Base-by-base conservation (phyloP, 2,888 invertebrate genomes). In the Pemphredon lugubris region DNA sequence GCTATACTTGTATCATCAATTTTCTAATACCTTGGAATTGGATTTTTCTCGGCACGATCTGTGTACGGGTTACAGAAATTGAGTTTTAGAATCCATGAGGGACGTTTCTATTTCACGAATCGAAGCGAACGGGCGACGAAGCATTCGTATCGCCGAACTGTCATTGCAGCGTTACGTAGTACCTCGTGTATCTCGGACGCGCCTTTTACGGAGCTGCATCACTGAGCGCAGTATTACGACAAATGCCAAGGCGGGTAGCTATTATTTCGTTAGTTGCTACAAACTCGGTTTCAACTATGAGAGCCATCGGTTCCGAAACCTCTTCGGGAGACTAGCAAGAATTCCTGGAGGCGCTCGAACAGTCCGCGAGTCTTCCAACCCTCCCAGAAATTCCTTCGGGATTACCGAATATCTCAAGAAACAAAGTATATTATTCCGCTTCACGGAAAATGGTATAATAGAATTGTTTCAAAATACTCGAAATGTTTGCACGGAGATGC, bases 321-420 rank as follows among this genome's bases (percentile, higher is more conserved):
- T 44, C 11, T 53, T 9, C 21, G 21, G 16, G 32, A n/a, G 30
- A 13, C 13, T 34, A 14, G 13, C 11, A 20, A 53, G 34, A 60
- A 60, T 60, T 60, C 53, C 53, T 60, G 60, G 39, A 53, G 51
- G 51, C n/a, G 34, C 9, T 30, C 20, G 18, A 58, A 58, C 47
- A 39, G 13, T 48, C 47, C 20, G 48, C 37, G 37, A n/a, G 26
- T 48, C 18, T 59, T 30, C 16, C 18, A 26, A 4, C 9, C 26
- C n/a, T n/a, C n/a, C 20, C 51, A 7, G 13, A 60, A 60, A 60
- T 60, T 60, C 60, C 60, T 60, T 34, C 23, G 44, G 44, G 60
- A 60, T 60, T 60, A 53, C 44, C 44, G 20, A 60, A 55, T 60
- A 60, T 51, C 34, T 60, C 51, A 26, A 60, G 53, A 60, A 60